Conservation (phyloP, 64 coral and sea anemone genomes). For the Porites lutea region DNA sequence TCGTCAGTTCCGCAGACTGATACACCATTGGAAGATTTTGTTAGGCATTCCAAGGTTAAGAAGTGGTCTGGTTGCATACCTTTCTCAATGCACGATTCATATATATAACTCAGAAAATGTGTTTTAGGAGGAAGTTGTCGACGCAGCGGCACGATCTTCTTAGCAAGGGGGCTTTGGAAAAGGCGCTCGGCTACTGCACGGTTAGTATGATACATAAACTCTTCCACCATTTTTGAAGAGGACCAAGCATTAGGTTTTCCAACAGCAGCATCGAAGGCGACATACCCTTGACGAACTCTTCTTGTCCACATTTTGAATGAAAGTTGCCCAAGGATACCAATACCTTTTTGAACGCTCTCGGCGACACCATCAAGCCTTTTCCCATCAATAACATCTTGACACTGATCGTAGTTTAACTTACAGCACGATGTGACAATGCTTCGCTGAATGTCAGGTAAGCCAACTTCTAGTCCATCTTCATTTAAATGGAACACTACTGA, state of each 20-base stretch:
- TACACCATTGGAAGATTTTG: neutral
- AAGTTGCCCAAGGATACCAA: conserved; percentile 52
- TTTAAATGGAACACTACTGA: conserved; percentile 78
- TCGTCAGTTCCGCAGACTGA: neutral
- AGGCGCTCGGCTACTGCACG: conserved; percentile 75
- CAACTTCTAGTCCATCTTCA: conserved; percentile 52
- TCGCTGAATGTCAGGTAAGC: conserved; percentile 72
- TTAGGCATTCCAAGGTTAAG: conserved; percentile 47
- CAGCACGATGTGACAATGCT: conserved; percentile 80
- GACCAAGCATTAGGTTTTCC: neutral
- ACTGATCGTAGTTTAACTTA: conserved; percentile 82
- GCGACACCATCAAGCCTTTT: conserved; percentile 25
- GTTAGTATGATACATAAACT: conserved; percentile 88
- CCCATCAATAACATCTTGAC: conserved; percentile 67
- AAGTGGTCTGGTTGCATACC: conserved; percentile 54
- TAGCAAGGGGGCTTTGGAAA: conserved; percentile 31
- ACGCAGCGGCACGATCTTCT: conserved; percentile 60
- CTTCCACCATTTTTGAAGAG: conserved; percentile 75
- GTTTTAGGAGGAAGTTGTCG: conserved; percentile 78
- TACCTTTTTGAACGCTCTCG: conserved; percentile 39
- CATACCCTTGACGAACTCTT: conserved; percentile 75
- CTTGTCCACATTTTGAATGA: conserved; percentile 62
- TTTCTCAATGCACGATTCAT: conserved; percentile 40
- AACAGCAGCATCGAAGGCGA: neutral
- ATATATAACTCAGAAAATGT: conserved; percentile 19